Base-by-base conservation (phyloP, 2,113 vertebrate species). In the Galbula dea region DNA sequence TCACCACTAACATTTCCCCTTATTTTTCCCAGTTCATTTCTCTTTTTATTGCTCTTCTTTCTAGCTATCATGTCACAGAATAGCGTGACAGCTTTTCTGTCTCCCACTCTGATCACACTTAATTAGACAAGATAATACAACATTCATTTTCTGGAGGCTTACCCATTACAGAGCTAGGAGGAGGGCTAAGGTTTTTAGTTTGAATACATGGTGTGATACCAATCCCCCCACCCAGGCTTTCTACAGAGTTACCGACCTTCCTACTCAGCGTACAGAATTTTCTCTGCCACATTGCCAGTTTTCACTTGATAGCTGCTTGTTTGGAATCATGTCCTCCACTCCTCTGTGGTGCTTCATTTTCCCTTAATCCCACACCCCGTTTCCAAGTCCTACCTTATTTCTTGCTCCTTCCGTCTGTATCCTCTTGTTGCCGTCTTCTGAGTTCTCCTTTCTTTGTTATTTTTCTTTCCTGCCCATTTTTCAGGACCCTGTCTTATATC, bases 321-420 rank as follows among this genome's bases (percentile, higher is more conserved):
- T 96, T 92, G 87, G 67, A 80, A n/a, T 34, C 34, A 58, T 4
- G n/a, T 81, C 36, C 49, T 84, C 46, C 3, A 0, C 55, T 96
- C 62, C 71, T 93, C 63, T 86, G 91, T 57, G 55, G 39, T 71
- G 63, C 84, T 94, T 92, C 75, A 69, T 92, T 87, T 84, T 69
- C 91, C 94, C 84, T 92, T 68, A 86, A 82, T 69, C 95, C 96
- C 93, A 92, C 63, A 79, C 89, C 84, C 91, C 58, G 87, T 95
- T 94, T 92, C 78, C 78, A 91, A 86, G 89, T 94, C 95, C 84
- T 96, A 96, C 91, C 94, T 96, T 96, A 91, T 91, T 80, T 94
- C 82, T 96, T 83, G 89, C 55, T 96, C 76, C 90, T 94, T 96
- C 92, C 71, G 59, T 92, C 91, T 92, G 91, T 32, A 94, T 95